Evolutionary conservation across 2,888 invertebrate genomes (phyloP), one percentile per base, ranked within the genome.

Genomic region (Eupithecia centaureata): DNA sequence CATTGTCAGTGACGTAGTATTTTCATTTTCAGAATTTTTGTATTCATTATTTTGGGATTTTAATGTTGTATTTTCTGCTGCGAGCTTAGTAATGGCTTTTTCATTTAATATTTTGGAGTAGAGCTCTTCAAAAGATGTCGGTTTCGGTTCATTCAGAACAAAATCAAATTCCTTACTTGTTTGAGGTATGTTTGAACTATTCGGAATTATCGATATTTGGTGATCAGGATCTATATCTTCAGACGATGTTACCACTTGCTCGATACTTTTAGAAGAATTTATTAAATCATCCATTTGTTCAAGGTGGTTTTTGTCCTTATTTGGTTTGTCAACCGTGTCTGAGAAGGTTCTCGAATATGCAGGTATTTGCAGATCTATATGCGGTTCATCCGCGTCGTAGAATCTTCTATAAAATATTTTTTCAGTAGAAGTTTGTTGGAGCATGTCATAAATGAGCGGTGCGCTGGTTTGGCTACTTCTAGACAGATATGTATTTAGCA

Each of bases 391-490:
- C 7, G 60, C 54, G 32, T 56, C 38, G 28, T 15, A 27, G 13
- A 35, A 47, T 33, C 28, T 67, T 63, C 52, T 22, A 52, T 58
- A 35, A 13, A 2, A 28, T 32, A n/a, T 25, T 64, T 57, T 61
- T 10, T 61, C 35, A 30, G 30, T 68, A 7, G n/a, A 33, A 63
- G n/a, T 28, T n/a, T 30, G 54, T 30, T 56, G 28, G 10, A 56
- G n/a, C 10, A 28, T 27, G 3, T n/a, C 30, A 25, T 28, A 28
- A 15, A 56, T 56, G 3, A 18, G 27, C 2, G 54, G 5, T 52
- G 13, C 52, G 52, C 52, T 2, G 27, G 25, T 52, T 7, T 52
- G 52, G 18, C 28, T 8, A 51, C 15, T 62, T 47, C 28, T 62
- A 5, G 51, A 15, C 15, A 28, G 12, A 13, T 32, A 61, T 57